Percentiles rank a stretch among this genome's conserved stretches.
Evolutionary conservation across 2,888 invertebrate species (phyloP).

Genomic region (Tridacna gigas): DNA sequence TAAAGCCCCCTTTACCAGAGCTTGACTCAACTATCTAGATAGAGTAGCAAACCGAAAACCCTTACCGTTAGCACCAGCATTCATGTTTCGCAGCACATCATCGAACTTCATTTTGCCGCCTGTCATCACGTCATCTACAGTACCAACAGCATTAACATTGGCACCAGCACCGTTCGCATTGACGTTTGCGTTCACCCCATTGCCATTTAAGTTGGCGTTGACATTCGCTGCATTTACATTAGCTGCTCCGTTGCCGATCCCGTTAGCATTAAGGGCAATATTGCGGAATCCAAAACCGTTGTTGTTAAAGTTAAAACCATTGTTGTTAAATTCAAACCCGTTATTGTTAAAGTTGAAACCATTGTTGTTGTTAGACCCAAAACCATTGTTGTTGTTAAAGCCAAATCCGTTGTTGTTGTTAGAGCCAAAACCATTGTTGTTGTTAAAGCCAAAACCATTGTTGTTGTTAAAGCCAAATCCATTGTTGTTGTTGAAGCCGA

Average conservation of each 20-base stretch:
- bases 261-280: not conserved
- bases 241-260: not conserved
- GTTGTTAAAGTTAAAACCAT: not conserved
- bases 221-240: no score
- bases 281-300: not conserved
- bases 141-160: conserved; percentile 2
- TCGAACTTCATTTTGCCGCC: conserved; percentile 8
- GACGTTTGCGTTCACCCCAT: not conserved
- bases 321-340: conserved; percentile 10
- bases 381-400: conserved; percentile 24
- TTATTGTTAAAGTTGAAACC: conserved; percentile 19
- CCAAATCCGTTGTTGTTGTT: conserved; percentile 6
- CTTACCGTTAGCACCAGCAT: conserved; percentile 17
- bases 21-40: no score
- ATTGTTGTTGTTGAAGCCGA: not conserved
- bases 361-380: conserved; percentile 29
- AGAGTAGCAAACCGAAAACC: not conserved
- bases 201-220: not conserved
- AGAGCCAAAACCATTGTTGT: conserved; percentile 24
- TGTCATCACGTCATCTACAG: conserved; percentile 16
- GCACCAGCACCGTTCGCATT: conserved; percentile 12
- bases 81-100: conserved; percentile 28
- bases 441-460: conserved; percentile 18
- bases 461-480: conserved; percentile 1
- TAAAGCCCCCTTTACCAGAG: no score